Base-by-base conservation (phyloP, 2,888 invertebrate genomes). In the Brachylomia viminalis region DNA sequence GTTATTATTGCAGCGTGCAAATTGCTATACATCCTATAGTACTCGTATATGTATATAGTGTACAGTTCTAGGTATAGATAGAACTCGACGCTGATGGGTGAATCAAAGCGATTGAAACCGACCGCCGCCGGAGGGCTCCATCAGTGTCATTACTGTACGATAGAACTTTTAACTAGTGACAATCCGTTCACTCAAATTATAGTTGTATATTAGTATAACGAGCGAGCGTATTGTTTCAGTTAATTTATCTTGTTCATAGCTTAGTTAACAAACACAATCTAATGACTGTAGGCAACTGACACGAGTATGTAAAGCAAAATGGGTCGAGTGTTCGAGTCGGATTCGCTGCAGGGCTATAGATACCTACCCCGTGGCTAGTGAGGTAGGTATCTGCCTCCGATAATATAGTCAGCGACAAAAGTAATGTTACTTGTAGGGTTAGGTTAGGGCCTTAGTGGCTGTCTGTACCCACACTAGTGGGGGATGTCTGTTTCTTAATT, bases 401-500 rank as follows among this genome's bases (percentile, higher is more conserved):
- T 17, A 52, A 33, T 33, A 73, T 11, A 47, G 56, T 45, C 38
- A 23, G 38, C 17, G 38, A 52, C 7, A 52, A 42, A 17, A 71
- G 23, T 38, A n/a, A 30, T 54, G 42, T 56, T n/a, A 45, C 72
- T 20, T 45, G 17, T 27, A 30, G 2, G 66, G 23, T 30, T 23
- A 17, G 42, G 11, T n/a, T n/a, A 23, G 75, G 30, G 7, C 42
- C 30, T 30, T 23, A 23, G 20, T 15, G 30, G 38, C 33, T 64
- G 49, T 17, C 30, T 27, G 56, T 30, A 27, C 45, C 52, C 33
- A 30, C 75, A 38, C 56, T 42, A 11, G 45, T 3, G 58, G 15
- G 49, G 23, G 54, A 45, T 38, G n/a, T 47, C 70, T 56, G 45
- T 59, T 68, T 75, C 54, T 73, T 71, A 84, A 75, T 72, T 59